Base-by-base conservation (phyloP, 2,113 vertebrate genomes). In the Pantherophis guttatus region DNA sequence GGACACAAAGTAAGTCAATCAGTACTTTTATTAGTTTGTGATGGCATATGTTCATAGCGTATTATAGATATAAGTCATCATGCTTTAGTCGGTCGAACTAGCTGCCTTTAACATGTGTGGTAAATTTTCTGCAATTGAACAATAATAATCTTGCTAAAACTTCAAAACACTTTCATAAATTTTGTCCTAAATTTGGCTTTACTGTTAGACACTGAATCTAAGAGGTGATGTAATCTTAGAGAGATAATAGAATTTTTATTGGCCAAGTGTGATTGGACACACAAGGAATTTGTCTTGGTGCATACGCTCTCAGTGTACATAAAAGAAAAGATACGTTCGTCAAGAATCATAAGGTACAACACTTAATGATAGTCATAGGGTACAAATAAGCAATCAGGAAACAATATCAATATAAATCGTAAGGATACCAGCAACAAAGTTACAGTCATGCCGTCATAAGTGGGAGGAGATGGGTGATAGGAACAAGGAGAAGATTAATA, bases 121-220 rank as follows among this genome's bases (percentile, higher is more conserved):
- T 96, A 97, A 96, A 95, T 96, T 95, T 96, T n/a, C 53, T 0
- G 0, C 94, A 97, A 95, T 95, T 97, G 96, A 95, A 96, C 95
- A 96, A 87, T 89, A 26, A 90, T 93, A 85, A 94, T 95, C 92
- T 93, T 94, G 90, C 91, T 96, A 81, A 81, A 81, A 21, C 17
- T 39, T 39, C 33, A 39, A 81, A 8, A 81, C 15, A 39, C 70
- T 81, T 33, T 75, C n/a, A 3, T 39, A 39, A 81, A 81, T 81
- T 81, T 48, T 81, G 19, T 81, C 33, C 70, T 81, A 39, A 81
- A 39, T 39, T 81, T 81, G 33, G 33, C 70, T 81, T 81, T 81
- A n/a, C 7, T 81, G 33, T 39, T 39, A 39, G 70, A 39, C 70
- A 39, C 70, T 81, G 15, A 39, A 75, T 75, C 70, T 19, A 75